phyloP scores from a whole-genome alignment of 2,888 invertebrate genomes.

The Limnephilus auricula region DNA sequence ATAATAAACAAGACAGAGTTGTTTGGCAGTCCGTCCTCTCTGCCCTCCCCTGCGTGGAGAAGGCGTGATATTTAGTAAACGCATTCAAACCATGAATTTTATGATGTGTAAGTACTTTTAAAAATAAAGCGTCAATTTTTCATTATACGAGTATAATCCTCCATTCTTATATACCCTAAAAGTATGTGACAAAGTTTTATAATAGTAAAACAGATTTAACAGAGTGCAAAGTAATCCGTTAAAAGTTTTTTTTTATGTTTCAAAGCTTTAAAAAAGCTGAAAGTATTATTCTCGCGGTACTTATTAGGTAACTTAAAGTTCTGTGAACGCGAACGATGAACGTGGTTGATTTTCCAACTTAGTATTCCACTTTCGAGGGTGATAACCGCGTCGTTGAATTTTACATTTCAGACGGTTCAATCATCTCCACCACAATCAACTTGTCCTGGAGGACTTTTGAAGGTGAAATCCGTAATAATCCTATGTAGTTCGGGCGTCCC shows the following conservation, averaged over 20 bases:
- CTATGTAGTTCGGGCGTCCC: not conserved
- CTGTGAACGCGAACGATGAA: not conserved
- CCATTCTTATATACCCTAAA: not conserved
- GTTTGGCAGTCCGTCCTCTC: too few relatives aligned
- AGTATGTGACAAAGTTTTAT: not conserved
- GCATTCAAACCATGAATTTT: too few relatives aligned
- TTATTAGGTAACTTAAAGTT: not conserved
- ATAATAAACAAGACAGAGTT: too few relatives aligned
- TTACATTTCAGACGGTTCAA: slow-evolving; percentile 22
- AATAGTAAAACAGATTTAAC: not conserved
- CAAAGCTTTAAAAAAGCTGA: not conserved
- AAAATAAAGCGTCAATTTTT: too few relatives aligned
- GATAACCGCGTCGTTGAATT: slow-evolving; percentile 8
- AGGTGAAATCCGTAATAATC: slow-evolving; percentile 7
- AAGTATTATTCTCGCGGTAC: not conserved
- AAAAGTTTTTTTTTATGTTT: not conserved
- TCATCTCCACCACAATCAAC: slow-evolving; percentile 11
- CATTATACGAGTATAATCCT: too few relatives aligned
- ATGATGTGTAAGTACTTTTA: too few relatives aligned
- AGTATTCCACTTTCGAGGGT: not conserved
- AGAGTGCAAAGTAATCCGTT: not conserved
- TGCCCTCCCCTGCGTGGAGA: too few relatives aligned
- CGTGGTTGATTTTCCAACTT: not conserved
- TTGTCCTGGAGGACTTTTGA: slow-evolving; percentile 22
- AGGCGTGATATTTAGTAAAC: too few relatives aligned